A percentile compares a stretch with the other conserved stretches of the same genome.
Conservation (phyloP, 2,797 vertebrate genomes). For the Trichosurus vulpecula region DNA sequence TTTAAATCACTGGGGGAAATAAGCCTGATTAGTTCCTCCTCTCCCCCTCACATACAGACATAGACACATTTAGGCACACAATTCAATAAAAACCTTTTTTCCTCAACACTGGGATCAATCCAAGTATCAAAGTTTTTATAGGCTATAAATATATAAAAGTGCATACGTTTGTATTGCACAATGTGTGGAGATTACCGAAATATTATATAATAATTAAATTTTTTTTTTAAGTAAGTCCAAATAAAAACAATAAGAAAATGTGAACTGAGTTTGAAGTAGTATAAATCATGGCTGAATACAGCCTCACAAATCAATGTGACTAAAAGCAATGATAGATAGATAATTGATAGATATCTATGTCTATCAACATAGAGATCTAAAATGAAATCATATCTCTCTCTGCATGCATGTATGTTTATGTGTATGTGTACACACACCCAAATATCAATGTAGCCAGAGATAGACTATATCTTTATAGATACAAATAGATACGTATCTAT, state of each 20-base stretch:
- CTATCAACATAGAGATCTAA: too few species aligned
- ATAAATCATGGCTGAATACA: not conserved
- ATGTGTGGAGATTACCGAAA: not conserved
- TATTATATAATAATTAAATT: not conserved
- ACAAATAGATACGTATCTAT: too few species aligned
- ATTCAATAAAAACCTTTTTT: not conserved
- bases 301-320: too few species aligned
- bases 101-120: not conserved
- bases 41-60: accelerated
- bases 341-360: too few species aligned
- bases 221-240: not conserved
- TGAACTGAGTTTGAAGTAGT: not conserved
- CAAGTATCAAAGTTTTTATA: not conserved
- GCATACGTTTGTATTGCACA: not conserved
- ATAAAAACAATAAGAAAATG: not conserved
- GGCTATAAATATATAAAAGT: not conserved
- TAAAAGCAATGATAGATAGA: too few species aligned
- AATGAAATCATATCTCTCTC: not conserved
- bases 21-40: too few species aligned
- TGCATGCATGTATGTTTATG: too few species aligned
- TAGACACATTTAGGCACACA: not conserved
- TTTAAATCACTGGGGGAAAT: not conserved
- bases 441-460: too few species aligned
- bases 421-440: too few species aligned
- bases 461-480: too few species aligned